Conservation (phyloP, 2,888 invertebrate genomes). For the Pimpla rufipes region DNA sequence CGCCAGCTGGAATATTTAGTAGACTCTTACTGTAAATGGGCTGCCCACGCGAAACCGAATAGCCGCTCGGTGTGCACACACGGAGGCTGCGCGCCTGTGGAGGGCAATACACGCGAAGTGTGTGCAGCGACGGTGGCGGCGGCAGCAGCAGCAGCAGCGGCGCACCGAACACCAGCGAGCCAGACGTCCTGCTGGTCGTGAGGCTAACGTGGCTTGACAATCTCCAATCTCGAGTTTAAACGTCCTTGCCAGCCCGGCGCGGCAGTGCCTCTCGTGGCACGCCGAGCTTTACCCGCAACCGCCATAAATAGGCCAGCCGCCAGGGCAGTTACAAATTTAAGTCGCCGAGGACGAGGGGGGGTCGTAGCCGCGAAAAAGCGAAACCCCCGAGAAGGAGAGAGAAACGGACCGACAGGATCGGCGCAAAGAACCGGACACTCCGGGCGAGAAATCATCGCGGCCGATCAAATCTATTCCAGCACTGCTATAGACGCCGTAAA, state of each 20-base stretch:
- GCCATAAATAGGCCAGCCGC: constrained; percentile 64
- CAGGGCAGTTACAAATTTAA: constrained; percentile 57
- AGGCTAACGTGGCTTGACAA: constrained; percentile 71
- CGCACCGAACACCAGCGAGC: constrained; percentile 57
- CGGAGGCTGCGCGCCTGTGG: background rate
- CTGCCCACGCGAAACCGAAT: constrained; percentile 68
- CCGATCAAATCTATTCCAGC: constrained; percentile 55
- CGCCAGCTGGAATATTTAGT: constrained; percentile 71
- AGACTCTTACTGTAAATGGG: constrained; percentile 70
- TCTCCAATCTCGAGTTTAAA: constrained; percentile 70
- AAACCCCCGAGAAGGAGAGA: constrained; percentile 8
- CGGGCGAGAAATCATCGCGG: constrained; percentile 40
- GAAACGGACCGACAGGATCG: constrained; percentile 29
- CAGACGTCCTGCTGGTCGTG: constrained; percentile 57
- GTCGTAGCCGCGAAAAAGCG: background rate
- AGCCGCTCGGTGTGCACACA: constrained; percentile 38
- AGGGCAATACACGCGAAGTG: constrained; percentile 23
- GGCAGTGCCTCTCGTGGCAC: constrained; percentile 47
- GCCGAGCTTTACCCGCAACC: constrained; percentile 63
- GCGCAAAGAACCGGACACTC: constrained; percentile 30
- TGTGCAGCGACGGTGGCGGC: background rate
- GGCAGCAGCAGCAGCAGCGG: constrained; percentile 33
- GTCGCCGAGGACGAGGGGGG: constrained; percentile 51
- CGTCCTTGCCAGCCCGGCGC: constrained; percentile 59
- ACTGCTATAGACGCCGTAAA: background rate